These are phyloP conservation scores for Oxystoma pomonae DNA, from an alignment of 2,888 invertebrate species.

Conservation along the genomic window DNA sequence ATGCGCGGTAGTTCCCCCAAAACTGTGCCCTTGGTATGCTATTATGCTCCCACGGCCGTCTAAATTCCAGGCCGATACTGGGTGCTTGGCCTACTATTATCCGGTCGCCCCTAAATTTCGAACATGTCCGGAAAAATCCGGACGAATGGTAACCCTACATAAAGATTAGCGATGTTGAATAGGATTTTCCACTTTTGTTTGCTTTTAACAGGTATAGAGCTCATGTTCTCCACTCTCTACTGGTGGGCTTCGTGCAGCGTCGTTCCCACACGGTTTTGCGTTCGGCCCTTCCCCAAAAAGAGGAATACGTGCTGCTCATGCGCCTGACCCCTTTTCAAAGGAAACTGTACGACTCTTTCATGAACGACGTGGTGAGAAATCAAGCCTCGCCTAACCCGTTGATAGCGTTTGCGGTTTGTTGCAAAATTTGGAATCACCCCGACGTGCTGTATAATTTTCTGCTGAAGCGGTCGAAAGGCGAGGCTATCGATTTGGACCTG, in stretches of 20 bases:
- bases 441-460: constrained; percentile 87
- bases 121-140: no score
- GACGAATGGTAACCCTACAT: no score
- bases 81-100: no score
- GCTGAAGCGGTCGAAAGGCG: constrained; percentile 74
- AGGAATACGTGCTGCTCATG: constrained; percentile 89
- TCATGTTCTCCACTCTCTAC: constrained; percentile 89
- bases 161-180: no score
- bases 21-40: no score
- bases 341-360: constrained; percentile 86
- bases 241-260: constrained; percentile 92
- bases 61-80: no score
- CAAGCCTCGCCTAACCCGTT: constrained; percentile 90
- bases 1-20: no score
- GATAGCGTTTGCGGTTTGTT: constrained; percentile 97
- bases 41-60: no score
- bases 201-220: constrained; percentile 77
- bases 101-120: no score
- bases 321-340: constrained; percentile 86
- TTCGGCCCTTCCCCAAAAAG: constrained; percentile 88
- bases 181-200: no score
- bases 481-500: constrained; percentile 74
- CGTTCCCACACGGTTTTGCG: constrained; percentile 91
- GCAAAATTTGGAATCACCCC: constrained; percentile 97
- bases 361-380: constrained; percentile 85